phyloP scores from a whole-genome alignment of 64 coral and sea anemone genomes.

The Montipora cactus region DNA sequence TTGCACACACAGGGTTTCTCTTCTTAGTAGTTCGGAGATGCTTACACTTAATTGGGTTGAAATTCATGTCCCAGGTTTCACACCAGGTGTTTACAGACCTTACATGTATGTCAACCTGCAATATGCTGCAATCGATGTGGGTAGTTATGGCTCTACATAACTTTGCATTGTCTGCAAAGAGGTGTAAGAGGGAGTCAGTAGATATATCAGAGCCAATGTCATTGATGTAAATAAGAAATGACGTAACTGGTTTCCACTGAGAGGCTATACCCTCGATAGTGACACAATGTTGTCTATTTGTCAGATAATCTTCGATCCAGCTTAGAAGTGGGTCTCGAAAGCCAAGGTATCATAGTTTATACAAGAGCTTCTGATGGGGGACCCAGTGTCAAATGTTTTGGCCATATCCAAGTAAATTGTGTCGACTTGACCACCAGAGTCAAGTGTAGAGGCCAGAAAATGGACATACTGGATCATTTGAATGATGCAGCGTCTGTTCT shows the following conservation, averaged over 20 bases:
- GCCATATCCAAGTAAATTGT: background rate
- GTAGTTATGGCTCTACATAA: background rate
- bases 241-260: constrained; percentile 22
- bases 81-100: background rate
- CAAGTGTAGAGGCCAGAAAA: background rate
- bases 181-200: background rate
- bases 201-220: constrained; percentile 5
- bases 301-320: background rate
- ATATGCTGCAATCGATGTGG: background rate
- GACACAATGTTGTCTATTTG: constrained; percentile 16
- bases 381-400: constrained; percentile 13
- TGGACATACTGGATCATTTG: no score
- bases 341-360: background rate
- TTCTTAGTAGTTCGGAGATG: no score
- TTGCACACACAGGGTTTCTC: no score
- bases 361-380: background rate
- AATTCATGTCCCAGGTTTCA: background rate
- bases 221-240: constrained; percentile 30
- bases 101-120: background rate
- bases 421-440: constrained; percentile 22
- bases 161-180: background rate
- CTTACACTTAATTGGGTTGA: background rate
- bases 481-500: background rate
- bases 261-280: background rate
- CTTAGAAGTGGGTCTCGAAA: constrained; percentile 2